phyloP scores from a whole-genome alignment of 2,888 invertebrate genomes.

The Acronicta aceris region DNA sequence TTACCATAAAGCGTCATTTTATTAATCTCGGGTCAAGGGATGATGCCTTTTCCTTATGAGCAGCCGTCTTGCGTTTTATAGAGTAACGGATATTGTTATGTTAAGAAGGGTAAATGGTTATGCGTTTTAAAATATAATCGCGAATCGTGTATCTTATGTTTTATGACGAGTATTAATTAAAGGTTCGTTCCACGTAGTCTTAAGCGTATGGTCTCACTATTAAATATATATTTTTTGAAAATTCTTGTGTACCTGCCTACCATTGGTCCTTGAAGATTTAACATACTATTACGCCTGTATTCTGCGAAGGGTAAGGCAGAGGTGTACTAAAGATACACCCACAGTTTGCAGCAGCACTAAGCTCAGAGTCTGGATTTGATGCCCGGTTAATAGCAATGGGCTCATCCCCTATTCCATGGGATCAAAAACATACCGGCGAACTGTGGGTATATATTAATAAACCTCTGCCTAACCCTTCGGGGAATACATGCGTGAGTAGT shows the following conservation, averaged over 20 bases:
- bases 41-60: conserved; percentile 43
- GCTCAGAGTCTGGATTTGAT: too few species aligned
- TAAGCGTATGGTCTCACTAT: conserved; percentile 12
- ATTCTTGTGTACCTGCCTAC: conserved; percentile 12
- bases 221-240: conserved; percentile 28
- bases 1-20: conserved; percentile 45
- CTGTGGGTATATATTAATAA: too few species aligned
- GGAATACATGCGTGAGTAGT: too few species aligned
- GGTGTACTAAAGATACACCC: too few species aligned
- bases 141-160: conserved; percentile 38
- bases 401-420: too few species aligned
- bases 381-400: too few species aligned
- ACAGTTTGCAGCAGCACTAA: too few species aligned
- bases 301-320: too few species aligned
- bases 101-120: conserved; percentile 56
- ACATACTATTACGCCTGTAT: too few species aligned
- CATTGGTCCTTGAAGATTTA: too few species aligned
- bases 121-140: conserved; percentile 47
- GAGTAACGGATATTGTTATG: conserved; percentile 54
- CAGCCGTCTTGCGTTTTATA: conserved; percentile 39
- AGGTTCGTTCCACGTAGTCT: conserved; percentile 21
- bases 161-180: conserved; percentile 26
- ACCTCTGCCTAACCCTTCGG: too few species aligned
- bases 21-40: conserved; percentile 57
- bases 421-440: too few species aligned